phyloP scores from a whole-genome alignment of 92 coral and sea anemone genomes.

The Siderastrea radians region DNA sequence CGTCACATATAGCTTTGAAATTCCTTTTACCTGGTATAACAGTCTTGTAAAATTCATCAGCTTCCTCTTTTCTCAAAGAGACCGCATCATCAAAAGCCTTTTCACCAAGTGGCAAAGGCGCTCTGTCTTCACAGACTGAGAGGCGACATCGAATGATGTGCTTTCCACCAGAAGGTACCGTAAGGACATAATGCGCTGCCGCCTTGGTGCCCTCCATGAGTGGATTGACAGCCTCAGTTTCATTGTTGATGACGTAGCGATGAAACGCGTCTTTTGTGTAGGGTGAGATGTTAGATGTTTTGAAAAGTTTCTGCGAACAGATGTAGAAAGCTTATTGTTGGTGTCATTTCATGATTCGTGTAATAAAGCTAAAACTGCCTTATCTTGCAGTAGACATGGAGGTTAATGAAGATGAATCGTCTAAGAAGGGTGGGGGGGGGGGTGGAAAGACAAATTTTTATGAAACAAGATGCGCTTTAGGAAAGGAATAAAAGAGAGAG shows the following conservation, averaged over 20 bases:
- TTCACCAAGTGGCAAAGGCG: constrained; percentile 55
- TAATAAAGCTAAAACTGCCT: too few species aligned
- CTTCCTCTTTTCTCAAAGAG: constrained; percentile 64
- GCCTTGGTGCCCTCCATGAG: constrained; percentile 76
- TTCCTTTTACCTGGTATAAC: constrained; percentile 78
- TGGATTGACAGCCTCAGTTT: constrained; percentile 70
- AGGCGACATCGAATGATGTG: constrained; percentile 76
- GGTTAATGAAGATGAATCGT: too few species aligned
- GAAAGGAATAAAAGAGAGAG: too few species aligned
- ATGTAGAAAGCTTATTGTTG: not conserved
- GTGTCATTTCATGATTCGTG: not conserved
- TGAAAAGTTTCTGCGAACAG: constrained; percentile 66
- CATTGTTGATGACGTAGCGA: constrained; percentile 79
- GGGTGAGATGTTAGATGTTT: constrained; percentile 56
- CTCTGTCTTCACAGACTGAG: constrained; percentile 63
- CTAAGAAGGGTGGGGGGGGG: too few species aligned
- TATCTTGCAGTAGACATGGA: too few species aligned
- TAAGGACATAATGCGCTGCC: constrained; percentile 86
- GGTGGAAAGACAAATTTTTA: too few species aligned
- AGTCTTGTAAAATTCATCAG: constrained; percentile 78
- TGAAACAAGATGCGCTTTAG: too few species aligned
- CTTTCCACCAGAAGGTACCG: constrained; percentile 74
- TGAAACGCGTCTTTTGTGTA: constrained; percentile 90
- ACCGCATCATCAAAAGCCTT: constrained; percentile 71
- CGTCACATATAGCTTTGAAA: too few species aligned